Conservation (phyloP, 2,113 vertebrate genomes). For the Penelope pileata region DNA sequence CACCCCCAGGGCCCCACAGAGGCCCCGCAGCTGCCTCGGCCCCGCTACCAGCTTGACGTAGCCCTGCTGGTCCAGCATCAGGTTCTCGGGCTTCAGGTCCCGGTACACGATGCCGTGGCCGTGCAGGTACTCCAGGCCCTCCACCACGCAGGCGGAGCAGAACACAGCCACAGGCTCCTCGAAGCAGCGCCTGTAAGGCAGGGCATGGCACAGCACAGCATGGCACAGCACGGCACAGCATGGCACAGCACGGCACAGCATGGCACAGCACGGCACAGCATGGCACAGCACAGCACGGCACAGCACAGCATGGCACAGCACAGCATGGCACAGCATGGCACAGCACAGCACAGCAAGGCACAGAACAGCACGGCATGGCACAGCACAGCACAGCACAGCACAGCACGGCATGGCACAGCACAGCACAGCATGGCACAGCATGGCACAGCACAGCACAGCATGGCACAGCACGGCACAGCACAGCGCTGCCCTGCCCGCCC, state of each 20-base stretch:
- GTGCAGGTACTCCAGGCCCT: conserved; percentile 84
- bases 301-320: not conserved
- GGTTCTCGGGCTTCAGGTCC: conserved; percentile 88
- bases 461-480: no score
- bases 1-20: not conserved
- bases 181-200: conserved; percentile 74
- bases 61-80: conserved; percentile 81
- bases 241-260: not conserved
- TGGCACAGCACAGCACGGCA: not conserved
- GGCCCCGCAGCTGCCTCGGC: no score
- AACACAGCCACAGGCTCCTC: conserved; percentile 78
- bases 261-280: accelerated
- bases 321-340: no score
- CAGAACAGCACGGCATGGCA: not conserved
- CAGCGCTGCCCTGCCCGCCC: not conserved
- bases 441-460: not conserved
- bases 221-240: not conserved
- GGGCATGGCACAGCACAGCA: not conserved
- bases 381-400: not conserved
- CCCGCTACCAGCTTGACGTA: conserved; percentile 82
- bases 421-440: not conserved
- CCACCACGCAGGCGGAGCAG: conserved; percentile 83
- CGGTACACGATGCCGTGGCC: conserved; percentile 82
- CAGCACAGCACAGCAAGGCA: no score
- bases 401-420: not conserved